Evolutionary conservation across 2,797 vertebrate species (phyloP).

Genomic region (Ispidina lecontei): DNA sequence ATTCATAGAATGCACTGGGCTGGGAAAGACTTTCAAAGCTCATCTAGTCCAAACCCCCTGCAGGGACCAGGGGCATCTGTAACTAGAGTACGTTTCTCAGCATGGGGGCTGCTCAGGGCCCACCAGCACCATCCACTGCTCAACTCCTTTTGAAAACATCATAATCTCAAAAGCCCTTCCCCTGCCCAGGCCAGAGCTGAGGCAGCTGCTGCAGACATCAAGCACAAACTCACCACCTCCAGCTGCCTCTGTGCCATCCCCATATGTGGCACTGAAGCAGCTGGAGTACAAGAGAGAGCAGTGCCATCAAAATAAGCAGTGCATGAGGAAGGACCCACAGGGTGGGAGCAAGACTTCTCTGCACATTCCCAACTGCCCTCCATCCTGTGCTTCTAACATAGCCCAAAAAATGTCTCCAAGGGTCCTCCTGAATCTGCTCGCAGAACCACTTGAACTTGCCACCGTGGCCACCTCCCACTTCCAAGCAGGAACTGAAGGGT

Average conservation of each 20-base stretch:
- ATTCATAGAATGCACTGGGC: too few species aligned
- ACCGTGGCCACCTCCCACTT: not conserved
- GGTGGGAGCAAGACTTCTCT: not conserved
- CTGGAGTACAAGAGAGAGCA: accelerated
- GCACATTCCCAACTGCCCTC: not conserved
- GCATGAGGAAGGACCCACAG: accelerated
- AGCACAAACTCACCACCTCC: not conserved
- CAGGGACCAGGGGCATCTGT: too few species aligned
- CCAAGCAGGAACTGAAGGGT: not conserved
- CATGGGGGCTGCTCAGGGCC: not conserved
- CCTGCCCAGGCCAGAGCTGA: not conserved
- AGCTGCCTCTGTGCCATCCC: not conserved
- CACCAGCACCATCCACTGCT: accelerated
- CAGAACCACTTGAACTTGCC: not conserved
- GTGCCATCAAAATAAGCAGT: accelerated
- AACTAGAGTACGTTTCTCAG: too few species aligned
- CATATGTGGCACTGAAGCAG: accelerated
- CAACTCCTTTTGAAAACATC: not conserved
- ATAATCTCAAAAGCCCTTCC: not conserved
- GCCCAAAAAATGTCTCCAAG: accelerated
- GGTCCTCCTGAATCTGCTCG: accelerated
- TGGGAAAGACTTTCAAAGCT: too few species aligned
- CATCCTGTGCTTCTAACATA: not conserved
- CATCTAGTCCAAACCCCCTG: too few species aligned
- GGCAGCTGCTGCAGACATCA: not conserved